Evolutionary conservation across 2,888 invertebrate genomes (phyloP).

Genomic region (Chaetogeoica ovagalla): DNA sequence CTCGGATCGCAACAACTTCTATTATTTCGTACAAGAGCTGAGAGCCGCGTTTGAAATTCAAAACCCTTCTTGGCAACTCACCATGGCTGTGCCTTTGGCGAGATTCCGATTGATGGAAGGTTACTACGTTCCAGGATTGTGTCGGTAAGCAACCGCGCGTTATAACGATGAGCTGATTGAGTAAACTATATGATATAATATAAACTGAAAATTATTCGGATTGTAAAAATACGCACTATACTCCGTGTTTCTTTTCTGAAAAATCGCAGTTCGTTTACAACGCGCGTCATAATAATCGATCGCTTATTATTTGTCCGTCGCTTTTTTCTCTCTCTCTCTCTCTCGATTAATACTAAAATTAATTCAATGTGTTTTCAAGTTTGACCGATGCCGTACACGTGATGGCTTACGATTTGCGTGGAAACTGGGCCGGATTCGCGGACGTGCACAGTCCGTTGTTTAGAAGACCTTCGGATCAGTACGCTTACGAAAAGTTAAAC

Average conservation of each 20-base stretch:
- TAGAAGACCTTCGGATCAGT: constrained; percentile 83
- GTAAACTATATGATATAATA: no score
- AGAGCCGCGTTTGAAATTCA: constrained; percentile 75
- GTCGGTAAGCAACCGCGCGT: constrained; percentile 68
- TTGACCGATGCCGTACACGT: constrained; percentile 79
- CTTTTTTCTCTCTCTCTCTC: no score
- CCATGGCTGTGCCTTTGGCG: constrained; percentile 86
- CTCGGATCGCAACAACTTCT: constrained; percentile 80
- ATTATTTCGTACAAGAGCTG: constrained; percentile 80
- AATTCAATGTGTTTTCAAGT: constrained; percentile 60
- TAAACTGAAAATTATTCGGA: no score
- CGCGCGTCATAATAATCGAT: no score
- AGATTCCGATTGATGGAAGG: constrained; percentile 86
- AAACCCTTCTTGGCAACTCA: constrained; percentile 80
- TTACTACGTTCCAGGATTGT: constrained; percentile 86
- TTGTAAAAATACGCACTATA: no score
- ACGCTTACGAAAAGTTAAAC: constrained; percentile 85
- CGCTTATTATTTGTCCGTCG: no score
- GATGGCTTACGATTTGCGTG: constrained; percentile 83
- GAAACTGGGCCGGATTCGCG: constrained; percentile 90
- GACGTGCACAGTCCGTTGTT: constrained; percentile 87
- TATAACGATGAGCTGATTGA: background rate
- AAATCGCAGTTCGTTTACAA: no score
- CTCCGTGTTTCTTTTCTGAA: no score
- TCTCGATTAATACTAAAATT: no score